Percentiles rank a stretch among this genome's conserved stretches.
These are phyloP conservation scores for Magallana gigas DNA, from an alignment of 1,140 invertebrate species.

Conservation along the genomic window DNA sequence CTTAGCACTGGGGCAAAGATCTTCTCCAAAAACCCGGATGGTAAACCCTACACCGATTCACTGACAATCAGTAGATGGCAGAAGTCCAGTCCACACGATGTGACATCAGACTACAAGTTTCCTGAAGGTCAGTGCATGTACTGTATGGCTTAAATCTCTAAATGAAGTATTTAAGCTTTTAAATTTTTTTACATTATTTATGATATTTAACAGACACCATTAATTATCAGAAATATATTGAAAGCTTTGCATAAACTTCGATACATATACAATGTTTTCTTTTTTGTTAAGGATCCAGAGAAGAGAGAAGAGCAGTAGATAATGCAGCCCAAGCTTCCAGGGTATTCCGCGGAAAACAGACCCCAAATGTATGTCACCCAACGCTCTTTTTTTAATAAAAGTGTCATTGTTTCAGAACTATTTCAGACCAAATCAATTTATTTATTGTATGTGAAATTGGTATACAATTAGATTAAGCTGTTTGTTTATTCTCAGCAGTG, in stretches of 20 bases:
- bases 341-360: background rate
- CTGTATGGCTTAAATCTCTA: background rate
- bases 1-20: background rate
- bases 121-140: background rate
- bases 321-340: constrained; percentile 10
- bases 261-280: background rate
- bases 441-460: too few species aligned
- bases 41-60: background rate
- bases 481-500: too few species aligned
- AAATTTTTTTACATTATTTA: too few species aligned
- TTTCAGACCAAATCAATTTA: too few species aligned
- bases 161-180: background rate
- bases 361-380: background rate
- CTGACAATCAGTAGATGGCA: background rate
- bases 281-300: constrained; percentile 20
- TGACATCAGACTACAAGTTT: background rate
- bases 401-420: too few species aligned
- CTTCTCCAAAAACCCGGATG: background rate
- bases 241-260: too few species aligned
- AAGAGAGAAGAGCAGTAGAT: constrained; percentile 12
- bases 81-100: background rate
- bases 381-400: background rate
- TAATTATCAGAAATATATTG: too few species aligned
- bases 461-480: too few species aligned
- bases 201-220: too few species aligned